These are phyloP conservation scores for Sternotherus odoratus DNA, from an alignment of 2,797 vertebrate genomes.

Conservation along the genomic window DNA sequence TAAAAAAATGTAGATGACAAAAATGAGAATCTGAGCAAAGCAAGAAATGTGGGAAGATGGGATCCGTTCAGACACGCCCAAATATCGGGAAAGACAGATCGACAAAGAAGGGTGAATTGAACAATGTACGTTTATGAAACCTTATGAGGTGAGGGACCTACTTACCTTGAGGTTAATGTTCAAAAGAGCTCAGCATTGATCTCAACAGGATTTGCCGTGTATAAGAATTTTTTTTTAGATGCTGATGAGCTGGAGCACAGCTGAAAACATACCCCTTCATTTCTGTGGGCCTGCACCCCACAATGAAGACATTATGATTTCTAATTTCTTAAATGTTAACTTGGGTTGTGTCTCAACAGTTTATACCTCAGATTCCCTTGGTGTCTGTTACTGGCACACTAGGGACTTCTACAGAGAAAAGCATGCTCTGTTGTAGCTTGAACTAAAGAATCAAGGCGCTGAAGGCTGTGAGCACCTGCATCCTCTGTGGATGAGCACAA, in stretches of 20 bases:
- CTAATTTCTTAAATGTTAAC: background rate
- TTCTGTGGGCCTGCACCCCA: background rate
- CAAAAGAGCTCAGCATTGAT: background rate
- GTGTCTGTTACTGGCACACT: too few relatives aligned
- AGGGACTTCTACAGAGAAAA: background rate
- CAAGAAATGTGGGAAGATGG: background rate
- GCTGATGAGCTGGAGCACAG: background rate
- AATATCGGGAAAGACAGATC: background rate
- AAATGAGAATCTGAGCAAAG: background rate
- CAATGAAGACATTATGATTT: background rate
- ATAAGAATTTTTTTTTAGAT: background rate
- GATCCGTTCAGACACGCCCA: background rate
- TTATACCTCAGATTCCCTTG: background rate
- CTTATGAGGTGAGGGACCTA: background rate
- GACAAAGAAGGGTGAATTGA: background rate
- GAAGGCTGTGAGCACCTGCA: too few relatives aligned
- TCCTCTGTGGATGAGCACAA: too few relatives aligned
- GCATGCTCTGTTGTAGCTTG: background rate
- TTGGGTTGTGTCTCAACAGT: background rate
- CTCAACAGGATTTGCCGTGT: background rate
- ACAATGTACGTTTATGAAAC: background rate
- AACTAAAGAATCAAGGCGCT: background rate
- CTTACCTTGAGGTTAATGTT: background rate
- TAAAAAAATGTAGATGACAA: background rate
- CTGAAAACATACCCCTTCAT: background rate